Evolutionary conservation across 2,888 invertebrate genomes (phyloP), one percentile per base, ranked within the genome.

Genomic region (Drosophila picticornis): DNA sequence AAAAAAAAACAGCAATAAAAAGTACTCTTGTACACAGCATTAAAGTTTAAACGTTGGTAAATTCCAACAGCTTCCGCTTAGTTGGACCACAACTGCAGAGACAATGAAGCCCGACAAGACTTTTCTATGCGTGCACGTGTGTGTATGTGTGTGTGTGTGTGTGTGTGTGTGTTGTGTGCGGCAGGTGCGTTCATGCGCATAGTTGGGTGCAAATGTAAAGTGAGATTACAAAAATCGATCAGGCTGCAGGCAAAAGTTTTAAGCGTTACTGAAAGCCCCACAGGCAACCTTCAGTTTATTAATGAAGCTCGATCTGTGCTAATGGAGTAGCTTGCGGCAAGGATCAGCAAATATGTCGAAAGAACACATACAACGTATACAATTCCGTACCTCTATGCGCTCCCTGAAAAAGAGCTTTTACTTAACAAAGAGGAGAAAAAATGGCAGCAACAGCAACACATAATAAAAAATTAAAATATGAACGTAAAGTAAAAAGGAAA

Each of bases 21-120:
- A 83, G 73, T 76, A 76, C 80, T 75, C 89, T 76, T 88, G 87
- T 88, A 86, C 78, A 83, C 73, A 82, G 90, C 78, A 90, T 88
- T 88, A 88, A 88, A 88, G 88, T 88, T 88, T 90, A 90, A 88
- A 81, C 90, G 88, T 83, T 90, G 81, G 76, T 83, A 76, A 90
- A 82, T 88, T 88, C 84, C 84, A 78, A 88, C 88, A 90, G 86
- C 90, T 88, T 90, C 89, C 89, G 82, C 84, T 82, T 83, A 72
- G 88, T 77, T 84, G 79, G 72, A 76, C 88, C 81, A 38, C 52
- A 48, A 31, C 67, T 48, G 64, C 67, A 67, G 64, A 70, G 73
- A 74, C 74, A 70, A 74, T 74, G 72, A 65, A 77, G 77, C 61
- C 62, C 46, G 56, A 77, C 51, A 75, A 64, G 61, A 62, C 38